A percentile compares a stretch with the other conserved stretches of the same genome.
Evolutionary conservation across 2,113 vertebrate genomes (phyloP).

Genomic region (Austrofundulus limnaeus): DNA sequence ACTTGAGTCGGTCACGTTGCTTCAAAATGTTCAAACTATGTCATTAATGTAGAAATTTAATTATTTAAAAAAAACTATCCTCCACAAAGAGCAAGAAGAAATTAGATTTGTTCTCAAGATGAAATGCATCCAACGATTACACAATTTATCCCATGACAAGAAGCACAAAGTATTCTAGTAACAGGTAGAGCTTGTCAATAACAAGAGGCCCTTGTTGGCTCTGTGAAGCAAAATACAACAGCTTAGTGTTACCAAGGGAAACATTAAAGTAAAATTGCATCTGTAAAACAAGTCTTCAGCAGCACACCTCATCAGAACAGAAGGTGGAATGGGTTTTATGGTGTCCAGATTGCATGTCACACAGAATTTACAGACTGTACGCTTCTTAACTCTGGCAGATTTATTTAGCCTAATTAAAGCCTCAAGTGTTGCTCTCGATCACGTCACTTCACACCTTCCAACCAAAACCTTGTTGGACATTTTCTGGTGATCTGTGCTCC

Average conservation of each 20-base stretch:
- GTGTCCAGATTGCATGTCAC: slow-evolving; percentile 7
- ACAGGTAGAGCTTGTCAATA: slow-evolving; percentile 5
- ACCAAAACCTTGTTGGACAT: not conserved
- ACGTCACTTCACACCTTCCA: slow-evolving; percentile 1
- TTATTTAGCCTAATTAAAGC: not conserved
- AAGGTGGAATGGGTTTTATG: slow-evolving; percentile 14
- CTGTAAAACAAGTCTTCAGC: slow-evolving; percentile 23
- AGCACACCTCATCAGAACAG: not conserved
- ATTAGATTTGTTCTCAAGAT: not conserved
- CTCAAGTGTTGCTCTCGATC: slow-evolving; percentile 6
- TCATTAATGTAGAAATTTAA: too few relatives aligned
- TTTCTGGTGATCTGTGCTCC: not conserved
- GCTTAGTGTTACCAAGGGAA: slow-evolving; percentile 9
- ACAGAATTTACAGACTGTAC: slow-evolving; percentile 1
- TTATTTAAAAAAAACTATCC: too few relatives aligned
- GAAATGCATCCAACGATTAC: not conserved
- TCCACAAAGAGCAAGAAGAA: not conserved
- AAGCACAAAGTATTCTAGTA: not conserved
- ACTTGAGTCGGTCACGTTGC: too few relatives aligned
- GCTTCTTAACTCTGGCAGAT: not conserved
- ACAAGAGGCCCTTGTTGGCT: not conserved
- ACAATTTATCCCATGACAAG: not conserved
- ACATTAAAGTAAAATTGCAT: slow-evolving; percentile 30
- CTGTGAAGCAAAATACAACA: slow-evolving; percentile 6
- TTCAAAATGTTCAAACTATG: too few relatives aligned